phyloP scores from a whole-genome alignment of 2,113 vertebrate species.

The Danionella cerebrum region DNA sequence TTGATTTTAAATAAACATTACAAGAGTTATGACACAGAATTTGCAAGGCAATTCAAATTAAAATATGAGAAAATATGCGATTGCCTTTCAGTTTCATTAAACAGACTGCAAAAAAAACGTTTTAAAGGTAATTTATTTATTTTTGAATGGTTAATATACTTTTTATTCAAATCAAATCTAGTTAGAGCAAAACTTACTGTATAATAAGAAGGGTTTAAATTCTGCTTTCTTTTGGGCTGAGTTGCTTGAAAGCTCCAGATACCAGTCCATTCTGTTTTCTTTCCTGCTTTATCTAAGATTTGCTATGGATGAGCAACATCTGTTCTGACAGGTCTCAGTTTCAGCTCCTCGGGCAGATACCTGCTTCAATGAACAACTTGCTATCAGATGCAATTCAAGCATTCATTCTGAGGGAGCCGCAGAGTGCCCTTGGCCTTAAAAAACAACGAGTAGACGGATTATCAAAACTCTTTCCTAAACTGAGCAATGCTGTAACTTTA shows the following conservation, averaged over 20 bases:
- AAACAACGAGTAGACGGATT: constrained; percentile 7
- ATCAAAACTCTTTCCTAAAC: neutral
- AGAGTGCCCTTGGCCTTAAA: neutral
- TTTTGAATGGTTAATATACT: neutral
- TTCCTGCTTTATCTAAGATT: constrained; percentile 26
- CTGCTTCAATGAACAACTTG: constrained; percentile 28
- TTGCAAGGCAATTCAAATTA: no score
- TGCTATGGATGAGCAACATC: constrained; percentile 25
- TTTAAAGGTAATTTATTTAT: neutral
- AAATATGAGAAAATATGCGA: no score
- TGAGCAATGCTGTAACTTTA: neutral
- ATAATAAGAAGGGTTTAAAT: neutral
- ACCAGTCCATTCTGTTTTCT: neutral
- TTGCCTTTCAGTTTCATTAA: no score
- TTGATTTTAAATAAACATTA: no score
- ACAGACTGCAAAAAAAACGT: neutral
- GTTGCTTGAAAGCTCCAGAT: neutral
- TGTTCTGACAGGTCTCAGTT: constrained; percentile 24
- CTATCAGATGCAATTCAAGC: constrained; percentile 5
- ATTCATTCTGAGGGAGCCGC: constrained; percentile 14
- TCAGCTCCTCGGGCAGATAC: constrained; percentile 24
- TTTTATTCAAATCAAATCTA: neutral
- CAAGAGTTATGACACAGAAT: no score
- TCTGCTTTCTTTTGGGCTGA: neutral
- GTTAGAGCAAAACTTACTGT: neutral